A percentile compares a stretch with the other conserved stretches of the same genome.
These are phyloP conservation scores for Drosophila melanogaster DNA, from an alignment of 1,140 invertebrate species.

Conservation along the genomic window Release_6_plus_ISO1_MT NT_033777.3:25595001-25595500, in stretches of 20 bases:
- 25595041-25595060: conserved; percentile 66
- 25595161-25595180: conserved; percentile 86
- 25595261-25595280: conserved; percentile 55
- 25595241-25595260: conserved; percentile 28
- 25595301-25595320: conserved; percentile 68
- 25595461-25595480: conserved; percentile 87
- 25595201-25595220: conserved; percentile 79
- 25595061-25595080: conserved; percentile 85
- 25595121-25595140: conserved; percentile 86
- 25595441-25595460: conserved; percentile 88
- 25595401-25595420: conserved; percentile 42
- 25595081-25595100: conserved; percentile 85
- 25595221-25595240: conserved; percentile 72
- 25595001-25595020: conserved; percentile 52
- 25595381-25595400: conserved; percentile 45
- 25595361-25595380: conserved; percentile 51
- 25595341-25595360: conserved; percentile 67
- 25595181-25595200: conserved; percentile 76
- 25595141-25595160: conserved; percentile 88
- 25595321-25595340: conserved; percentile 79
- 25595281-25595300: conserved; percentile 24
- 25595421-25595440: conserved; percentile 88
- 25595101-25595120: conserved; percentile 76
- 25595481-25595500: conserved; percentile 95
- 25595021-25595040: conserved; percentile 48